Base-by-base conservation (phyloP, 2,888 invertebrate genomes). In the Pandemis corylana region DNA sequence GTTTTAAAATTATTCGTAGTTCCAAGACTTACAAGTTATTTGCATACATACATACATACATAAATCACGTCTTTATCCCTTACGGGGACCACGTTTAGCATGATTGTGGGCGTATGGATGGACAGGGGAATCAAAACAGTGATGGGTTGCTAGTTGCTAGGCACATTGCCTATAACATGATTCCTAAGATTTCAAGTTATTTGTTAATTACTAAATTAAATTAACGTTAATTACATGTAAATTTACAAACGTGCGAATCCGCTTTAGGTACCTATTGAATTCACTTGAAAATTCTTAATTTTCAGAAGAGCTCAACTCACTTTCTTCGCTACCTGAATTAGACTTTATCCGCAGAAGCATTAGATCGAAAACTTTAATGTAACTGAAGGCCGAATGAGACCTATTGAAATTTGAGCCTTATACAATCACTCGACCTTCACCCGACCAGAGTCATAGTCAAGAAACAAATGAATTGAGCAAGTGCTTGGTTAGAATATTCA, bases 371-470 rank as follows among this genome's bases (percentile, higher is more conserved):
- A n/a, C 42, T 62, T 9, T 1, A 62, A 41, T 20, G 62, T n/a
- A 7, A 13, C 41, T 62, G 42, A 0, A 42, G 41, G 42, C 5
- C 12, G 12, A 59, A 59, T 59, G 59, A 10, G 59, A 10, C 12
- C 5, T 59, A 12, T 10, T 20, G 28, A 28, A 59, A 12, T 59
- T 59, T 12, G 6, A 59, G 7, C 28, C 28, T 9, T 12, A 28
- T 42, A 67, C 74, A 74, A 69, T 74, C 69, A 74, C 74, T 74
- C 65, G 74, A 70, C 74, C 74, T 74, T 70, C 74, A 69, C 63
- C 61, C 36, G 15, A 41, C 61, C 51, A 20, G 44, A 20, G 44
- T 51, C 53, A 51, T 20, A 68, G 68, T 59, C 67, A 41, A 44
- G 66, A 71, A 68, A 66, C 69, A 51, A 70, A 69, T 36, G 65